These are phyloP conservation scores for Lineus longissimus DNA, from an alignment of 1,140 invertebrate species.

Conservation along the genomic window DNA sequence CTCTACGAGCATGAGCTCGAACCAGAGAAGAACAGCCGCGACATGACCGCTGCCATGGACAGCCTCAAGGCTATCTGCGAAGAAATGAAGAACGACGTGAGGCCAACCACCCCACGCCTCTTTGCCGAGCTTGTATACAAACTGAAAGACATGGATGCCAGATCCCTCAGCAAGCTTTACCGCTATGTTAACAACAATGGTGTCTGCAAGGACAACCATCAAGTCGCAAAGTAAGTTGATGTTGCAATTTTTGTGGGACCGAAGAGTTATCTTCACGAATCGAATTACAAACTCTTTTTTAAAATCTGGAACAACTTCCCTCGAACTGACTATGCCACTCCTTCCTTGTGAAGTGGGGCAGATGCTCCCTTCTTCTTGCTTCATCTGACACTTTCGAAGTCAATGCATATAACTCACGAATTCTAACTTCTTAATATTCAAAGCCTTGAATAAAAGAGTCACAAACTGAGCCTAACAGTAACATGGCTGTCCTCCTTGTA, in stretches of 20 bases:
- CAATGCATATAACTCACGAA: not conserved
- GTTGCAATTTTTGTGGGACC: too few relatives aligned
- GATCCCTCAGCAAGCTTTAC: conserved; percentile 24
- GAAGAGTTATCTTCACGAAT: too few relatives aligned
- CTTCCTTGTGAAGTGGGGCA: too few relatives aligned
- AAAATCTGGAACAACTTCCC: too few relatives aligned
- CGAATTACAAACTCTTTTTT: too few relatives aligned
- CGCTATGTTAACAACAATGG: conserved; percentile 20
- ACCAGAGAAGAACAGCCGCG: not conserved
- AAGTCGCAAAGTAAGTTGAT: conserved; percentile 33
- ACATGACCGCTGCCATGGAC: conserved; percentile 7
- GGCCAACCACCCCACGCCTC: conserved; percentile 45
- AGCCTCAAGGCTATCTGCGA: conserved; percentile 34
- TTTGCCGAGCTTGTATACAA: conserved; percentile 46
- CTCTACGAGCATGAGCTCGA: conserved; percentile 29
- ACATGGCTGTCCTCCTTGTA: conserved; percentile 25
- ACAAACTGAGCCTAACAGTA: too few relatives aligned
- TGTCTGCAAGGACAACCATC: conserved; percentile 27
- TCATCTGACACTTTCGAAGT: not conserved
- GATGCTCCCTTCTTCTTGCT: not conserved
- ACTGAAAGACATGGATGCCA: conserved; percentile 28
- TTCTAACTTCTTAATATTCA: too few relatives aligned
- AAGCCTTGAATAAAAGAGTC: too few relatives aligned
- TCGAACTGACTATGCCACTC: too few relatives aligned
- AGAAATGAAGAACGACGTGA: conserved; percentile 28